phyloP scores from a whole-genome alignment of 2,113 vertebrate species.

The Panurus biarmicus region DNA sequence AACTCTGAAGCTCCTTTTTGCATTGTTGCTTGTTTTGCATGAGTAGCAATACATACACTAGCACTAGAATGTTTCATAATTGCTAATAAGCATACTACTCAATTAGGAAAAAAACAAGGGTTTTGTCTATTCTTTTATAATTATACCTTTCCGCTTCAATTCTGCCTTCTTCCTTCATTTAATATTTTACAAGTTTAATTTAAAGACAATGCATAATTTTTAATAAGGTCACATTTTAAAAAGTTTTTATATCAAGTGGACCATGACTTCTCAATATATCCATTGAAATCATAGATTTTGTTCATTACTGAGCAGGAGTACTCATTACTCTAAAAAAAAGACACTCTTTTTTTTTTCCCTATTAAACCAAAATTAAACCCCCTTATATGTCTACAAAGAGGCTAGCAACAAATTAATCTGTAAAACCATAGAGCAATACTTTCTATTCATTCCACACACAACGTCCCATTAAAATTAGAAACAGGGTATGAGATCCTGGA shows the following conservation, averaged over 20 bases:
- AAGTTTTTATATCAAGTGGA: background rate
- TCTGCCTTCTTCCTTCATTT: background rate
- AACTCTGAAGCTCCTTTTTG: background rate
- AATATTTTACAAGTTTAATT: background rate
- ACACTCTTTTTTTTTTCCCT: background rate
- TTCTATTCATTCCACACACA: background rate
- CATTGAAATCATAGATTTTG: background rate
- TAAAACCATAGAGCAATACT: background rate
- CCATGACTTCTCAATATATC: background rate
- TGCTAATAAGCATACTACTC: background rate
- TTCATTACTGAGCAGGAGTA: background rate
- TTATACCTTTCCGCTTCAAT: background rate
- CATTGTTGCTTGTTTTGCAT: background rate
- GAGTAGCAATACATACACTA: background rate
- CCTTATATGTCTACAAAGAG: background rate
- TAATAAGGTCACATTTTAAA: background rate
- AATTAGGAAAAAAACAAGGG: background rate
- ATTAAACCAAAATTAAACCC: background rate
- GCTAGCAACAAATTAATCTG: background rate
- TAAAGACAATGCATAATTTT: background rate
- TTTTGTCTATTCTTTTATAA: background rate
- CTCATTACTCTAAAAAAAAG: background rate
- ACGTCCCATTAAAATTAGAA: background rate
- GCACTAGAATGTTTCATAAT: background rate
- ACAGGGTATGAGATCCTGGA: background rate